Evolutionary conservation across 2,113 vertebrate genomes (phyloP).

Genomic region (Prietella phreatophila): DNA sequence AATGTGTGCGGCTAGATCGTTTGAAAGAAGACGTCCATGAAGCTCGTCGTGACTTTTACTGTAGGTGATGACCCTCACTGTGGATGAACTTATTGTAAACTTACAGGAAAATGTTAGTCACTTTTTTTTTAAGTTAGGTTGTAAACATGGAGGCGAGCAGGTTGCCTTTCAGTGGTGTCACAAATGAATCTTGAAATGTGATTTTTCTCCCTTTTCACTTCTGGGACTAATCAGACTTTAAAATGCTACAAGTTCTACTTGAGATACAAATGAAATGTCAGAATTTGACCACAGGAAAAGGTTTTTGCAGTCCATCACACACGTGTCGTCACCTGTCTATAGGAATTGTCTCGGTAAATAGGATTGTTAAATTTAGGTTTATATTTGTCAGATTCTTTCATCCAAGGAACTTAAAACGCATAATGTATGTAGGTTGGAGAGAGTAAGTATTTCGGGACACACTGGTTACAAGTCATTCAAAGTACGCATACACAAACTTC

Average conservation of each 20-base stretch:
- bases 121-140: neutral
- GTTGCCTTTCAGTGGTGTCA: neutral
- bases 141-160: neutral
- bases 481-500: neutral
- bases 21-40: neutral
- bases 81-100: no score
- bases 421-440: neutral
- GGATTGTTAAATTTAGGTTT: neutral
- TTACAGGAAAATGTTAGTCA: no score
- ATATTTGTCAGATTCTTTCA: neutral
- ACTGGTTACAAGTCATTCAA: neutral
- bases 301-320: neutral
- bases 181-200: neutral
- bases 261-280: neutral
- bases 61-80: neutral
- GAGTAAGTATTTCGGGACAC: neutral
- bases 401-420: neutral
- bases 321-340: neutral
- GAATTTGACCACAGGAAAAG: neutral
- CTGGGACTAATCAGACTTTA: neutral
- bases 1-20: neutral
- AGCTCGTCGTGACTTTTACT: neutral
- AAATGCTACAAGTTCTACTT: neutral
- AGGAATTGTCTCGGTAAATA: neutral
- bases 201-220: neutral